Percentiles rank a stretch among this genome's conserved stretches.
Conservation (phyloP, 2,888 invertebrate genomes). For the Nemapogon koenigi region DNA sequence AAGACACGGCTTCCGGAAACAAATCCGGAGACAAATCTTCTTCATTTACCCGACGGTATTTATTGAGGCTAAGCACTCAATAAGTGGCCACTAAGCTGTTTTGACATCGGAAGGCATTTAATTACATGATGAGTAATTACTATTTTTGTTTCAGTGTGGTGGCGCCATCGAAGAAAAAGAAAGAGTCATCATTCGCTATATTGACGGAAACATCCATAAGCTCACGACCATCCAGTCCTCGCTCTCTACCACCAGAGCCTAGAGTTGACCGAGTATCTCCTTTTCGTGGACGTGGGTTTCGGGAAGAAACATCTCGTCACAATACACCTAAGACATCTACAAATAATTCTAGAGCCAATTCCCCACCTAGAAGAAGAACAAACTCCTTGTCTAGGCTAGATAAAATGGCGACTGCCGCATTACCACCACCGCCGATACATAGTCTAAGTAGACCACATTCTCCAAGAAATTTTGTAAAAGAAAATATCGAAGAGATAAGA, state of each 20-base stretch:
- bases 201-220: constrained; percentile 64
- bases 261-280: constrained; percentile 62
- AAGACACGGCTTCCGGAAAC: no score
- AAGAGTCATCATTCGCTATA: constrained; percentile 74
- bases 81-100: no score
- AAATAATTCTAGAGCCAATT: constrained; percentile 44
- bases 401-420: constrained; percentile 46
- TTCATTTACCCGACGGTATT: no score
- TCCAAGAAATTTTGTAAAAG: constrained; percentile 52
- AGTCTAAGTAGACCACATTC: constrained; percentile 33
- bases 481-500: constrained; percentile 55
- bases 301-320: constrained; percentile 60
- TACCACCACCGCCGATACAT: constrained; percentile 24
- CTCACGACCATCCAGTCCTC: constrained; percentile 52
- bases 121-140: no score
- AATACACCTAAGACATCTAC: constrained; percentile 57
- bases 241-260: constrained; percentile 42
- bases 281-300: constrained; percentile 66
- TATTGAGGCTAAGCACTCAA: no score
- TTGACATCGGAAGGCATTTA: no score
- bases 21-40: no score
- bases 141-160: constrained; percentile 33
- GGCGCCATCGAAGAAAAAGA: constrained; percentile 62
- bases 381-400: constrained; percentile 46
- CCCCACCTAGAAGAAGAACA: constrained; percentile 47